Percentiles rank a stretch among this genome's conserved stretches.
Evolutionary conservation across 2,113 vertebrate genomes (phyloP).

Genomic region (Clarias macrocephalus): DNA sequence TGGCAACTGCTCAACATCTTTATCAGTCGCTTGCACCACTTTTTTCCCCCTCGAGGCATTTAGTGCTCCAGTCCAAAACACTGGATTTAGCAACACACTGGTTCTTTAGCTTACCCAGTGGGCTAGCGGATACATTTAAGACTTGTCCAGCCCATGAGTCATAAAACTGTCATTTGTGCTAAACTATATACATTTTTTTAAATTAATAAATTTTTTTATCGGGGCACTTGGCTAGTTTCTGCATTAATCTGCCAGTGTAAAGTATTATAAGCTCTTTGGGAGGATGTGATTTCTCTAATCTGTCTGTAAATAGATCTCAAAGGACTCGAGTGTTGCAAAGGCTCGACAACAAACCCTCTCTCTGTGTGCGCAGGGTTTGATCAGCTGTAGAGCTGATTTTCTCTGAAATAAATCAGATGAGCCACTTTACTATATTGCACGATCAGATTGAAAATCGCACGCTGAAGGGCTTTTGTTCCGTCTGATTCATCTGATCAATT

Average conservation of each 20-base stretch:
- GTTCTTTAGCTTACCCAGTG: not conserved
- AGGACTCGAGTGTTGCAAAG: not conserved
- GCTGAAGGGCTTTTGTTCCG: not conserved
- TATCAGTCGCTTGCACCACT: not conserved
- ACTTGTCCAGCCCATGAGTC: not conserved
- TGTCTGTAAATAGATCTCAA: constrained; percentile 9
- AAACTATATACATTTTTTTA: not conserved
- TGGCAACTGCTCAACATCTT: not conserved
- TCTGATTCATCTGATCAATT: not conserved
- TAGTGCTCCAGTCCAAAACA: not conserved
- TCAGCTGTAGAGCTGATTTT: not conserved
- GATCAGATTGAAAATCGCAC: not conserved
- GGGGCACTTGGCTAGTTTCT: not conserved
- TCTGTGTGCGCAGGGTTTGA: not conserved
- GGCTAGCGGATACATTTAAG: not conserved
- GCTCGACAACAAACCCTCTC: not conserved
- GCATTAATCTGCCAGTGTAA: not conserved
- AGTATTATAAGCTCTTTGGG: not conserved
- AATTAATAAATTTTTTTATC: no score
- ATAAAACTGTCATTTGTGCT: not conserved
- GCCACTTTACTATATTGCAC: not conserved
- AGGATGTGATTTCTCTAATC: not conserved
- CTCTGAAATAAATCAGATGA: not conserved
- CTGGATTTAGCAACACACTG: not conserved
- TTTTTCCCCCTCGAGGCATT: not conserved